phyloP scores from a whole-genome alignment of 2,888 invertebrate species.

The Norana najaformis region DNA sequence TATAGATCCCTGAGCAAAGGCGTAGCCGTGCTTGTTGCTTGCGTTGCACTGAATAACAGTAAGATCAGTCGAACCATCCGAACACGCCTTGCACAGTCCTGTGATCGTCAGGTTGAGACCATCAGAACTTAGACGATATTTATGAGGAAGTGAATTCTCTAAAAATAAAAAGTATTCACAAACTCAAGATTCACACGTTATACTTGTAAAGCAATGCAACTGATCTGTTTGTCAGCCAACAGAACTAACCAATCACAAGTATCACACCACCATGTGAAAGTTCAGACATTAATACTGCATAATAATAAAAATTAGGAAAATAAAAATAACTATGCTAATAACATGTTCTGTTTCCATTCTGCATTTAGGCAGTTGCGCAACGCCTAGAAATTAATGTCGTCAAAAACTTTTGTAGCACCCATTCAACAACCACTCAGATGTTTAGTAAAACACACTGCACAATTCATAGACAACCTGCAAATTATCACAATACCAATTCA shows the following conservation, averaged over 20 bases:
- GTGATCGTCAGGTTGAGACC: neutral
- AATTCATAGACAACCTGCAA: no score
- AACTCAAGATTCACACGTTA: no score
- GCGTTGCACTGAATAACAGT: conserved; percentile 18
- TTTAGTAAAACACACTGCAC: no score
- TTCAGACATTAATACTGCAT: neutral
- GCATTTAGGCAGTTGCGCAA: no score
- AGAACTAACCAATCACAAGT: no score
- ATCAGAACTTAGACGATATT: conserved; percentile 17
- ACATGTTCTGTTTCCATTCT: no score
- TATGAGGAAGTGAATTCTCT: neutral
- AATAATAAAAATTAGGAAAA: no score
- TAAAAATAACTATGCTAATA: no score
- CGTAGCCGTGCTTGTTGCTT: neutral
- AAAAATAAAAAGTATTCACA: neutral
- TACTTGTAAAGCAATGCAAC: neutral
- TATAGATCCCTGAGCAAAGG: neutral
- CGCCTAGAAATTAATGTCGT: no score
- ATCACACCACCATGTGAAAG: neutral
- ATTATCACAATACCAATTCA: neutral
- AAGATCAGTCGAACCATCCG: neutral
- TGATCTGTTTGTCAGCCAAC: neutral
- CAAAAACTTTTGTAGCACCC: no score
- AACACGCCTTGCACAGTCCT: neutral
- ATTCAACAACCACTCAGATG: no score